A percentile compares a stretch with the other conserved stretches of the same genome.
phyloP scores from a whole-genome alignment of 2,113 vertebrate genomes.

The Hydropotes inermis region DNA sequence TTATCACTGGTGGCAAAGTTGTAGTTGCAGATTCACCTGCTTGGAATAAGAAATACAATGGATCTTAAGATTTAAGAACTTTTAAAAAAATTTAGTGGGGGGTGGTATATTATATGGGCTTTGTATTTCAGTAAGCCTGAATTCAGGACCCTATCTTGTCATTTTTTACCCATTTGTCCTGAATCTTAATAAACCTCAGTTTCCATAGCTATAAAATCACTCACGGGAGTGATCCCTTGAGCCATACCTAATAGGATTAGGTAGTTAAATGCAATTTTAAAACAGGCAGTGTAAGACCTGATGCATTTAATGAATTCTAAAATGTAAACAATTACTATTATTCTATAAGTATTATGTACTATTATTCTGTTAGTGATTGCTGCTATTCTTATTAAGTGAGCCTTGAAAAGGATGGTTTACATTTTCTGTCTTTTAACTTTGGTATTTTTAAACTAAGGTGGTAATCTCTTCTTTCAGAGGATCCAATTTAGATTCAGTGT shows the following conservation, averaged over 20 bases:
- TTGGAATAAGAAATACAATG: neutral
- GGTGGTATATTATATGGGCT: neutral
- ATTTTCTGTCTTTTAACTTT: neutral
- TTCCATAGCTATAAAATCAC: neutral
- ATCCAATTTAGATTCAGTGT: slow-evolving; percentile 31
- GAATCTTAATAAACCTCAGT: neutral
- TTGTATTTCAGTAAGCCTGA: neutral
- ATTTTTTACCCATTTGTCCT: neutral
- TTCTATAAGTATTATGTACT: neutral
- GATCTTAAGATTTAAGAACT: neutral
- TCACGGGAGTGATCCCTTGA: neutral
- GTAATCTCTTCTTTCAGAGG: slow-evolving; percentile 7
- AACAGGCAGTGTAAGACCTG: neutral
- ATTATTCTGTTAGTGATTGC: neutral
- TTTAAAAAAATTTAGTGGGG: neutral
- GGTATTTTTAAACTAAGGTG: slow-evolving; percentile 26
- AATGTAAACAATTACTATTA: neutral
- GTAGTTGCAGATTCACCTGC: neutral
- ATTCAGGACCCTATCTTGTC: neutral
- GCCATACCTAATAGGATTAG: neutral
- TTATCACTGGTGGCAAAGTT: neutral
- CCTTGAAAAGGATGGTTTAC: neutral
- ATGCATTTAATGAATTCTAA: neutral
- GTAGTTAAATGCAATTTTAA: slow-evolving; percentile 24
- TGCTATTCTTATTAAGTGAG: neutral